Evolutionary conservation across 2,113 vertebrate genomes (phyloP), one percentile per base, ranked within the genome.

Genomic region (Toxostoma redivivum): DNA sequence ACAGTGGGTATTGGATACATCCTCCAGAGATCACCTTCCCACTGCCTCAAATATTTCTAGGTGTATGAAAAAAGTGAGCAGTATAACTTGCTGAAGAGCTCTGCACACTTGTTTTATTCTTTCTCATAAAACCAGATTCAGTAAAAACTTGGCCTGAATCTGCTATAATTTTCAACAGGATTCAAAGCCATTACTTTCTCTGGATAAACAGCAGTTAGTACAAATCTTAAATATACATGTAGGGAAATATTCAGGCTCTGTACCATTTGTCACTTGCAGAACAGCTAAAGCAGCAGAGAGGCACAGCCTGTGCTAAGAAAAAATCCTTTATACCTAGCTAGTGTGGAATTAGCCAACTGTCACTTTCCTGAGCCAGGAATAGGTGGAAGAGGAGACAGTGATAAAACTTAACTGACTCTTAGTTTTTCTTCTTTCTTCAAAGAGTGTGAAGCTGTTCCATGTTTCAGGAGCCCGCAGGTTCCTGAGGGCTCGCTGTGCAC

Each of bases 21-120:
- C 90, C 94, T 95, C 85, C 50, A 57, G 95, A 91, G 88, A 97
- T 97, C 95, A 95, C 91, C 91, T 96, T 97, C 91, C 65, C 67
- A 24, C 67, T 84, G 61, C 54, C 69, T 94, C 72, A 57, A 1
- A 51, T 66, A 88, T 81, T 95, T 95, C 80, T 21, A 72, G 38
- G 60, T 0, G 0, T 8, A 72, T 54, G 92, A 73, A 80, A 73
- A 78, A 86, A 77, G 42, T 7, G 47, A 90, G 88, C 31, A 57
- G 83, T 53, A 60, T 67, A 60, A 79, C 71, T 62, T 71, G 72
- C 81, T 83, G 85, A 77, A 62, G 74, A 77, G 82, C 54, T 71
- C 5, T 78, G 51, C 72, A 28, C 51, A 11, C 65, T 95, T 92
- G 72, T 78, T 97, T 94, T 95, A 92, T 93, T 90, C n/a, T 33